These are phyloP conservation scores for Melikaiella ostensackeni DNA, from an alignment of 2,888 invertebrate species.

Conservation along the genomic window DNA sequence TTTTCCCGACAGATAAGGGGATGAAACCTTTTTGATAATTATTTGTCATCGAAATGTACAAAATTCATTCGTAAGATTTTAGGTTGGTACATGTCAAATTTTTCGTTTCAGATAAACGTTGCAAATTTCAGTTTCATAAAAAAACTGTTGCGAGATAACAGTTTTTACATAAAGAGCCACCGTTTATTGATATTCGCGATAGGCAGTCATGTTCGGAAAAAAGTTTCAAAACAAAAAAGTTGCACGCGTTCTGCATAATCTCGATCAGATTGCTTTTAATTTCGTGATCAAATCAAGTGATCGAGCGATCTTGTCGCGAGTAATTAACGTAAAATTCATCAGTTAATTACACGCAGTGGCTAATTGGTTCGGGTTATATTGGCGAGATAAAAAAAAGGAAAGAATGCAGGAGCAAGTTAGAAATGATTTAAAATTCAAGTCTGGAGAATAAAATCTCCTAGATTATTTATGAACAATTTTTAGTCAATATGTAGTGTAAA, in stretches of 20 bases:
- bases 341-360: slow-evolving; percentile 66
- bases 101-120: no score
- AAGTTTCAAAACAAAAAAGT: not conserved
- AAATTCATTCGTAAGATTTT: no score
- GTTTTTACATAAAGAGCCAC: not conserved
- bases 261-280: slow-evolving; percentile 13
- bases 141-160: not conserved
- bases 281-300: slow-evolving; percentile 17
- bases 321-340: slow-evolving; percentile 69
- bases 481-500: no score
- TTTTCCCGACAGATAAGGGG: no score
- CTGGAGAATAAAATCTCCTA: not conserved
- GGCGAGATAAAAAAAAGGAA: not conserved
- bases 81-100: no score
- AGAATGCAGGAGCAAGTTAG: not conserved
- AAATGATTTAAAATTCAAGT: not conserved
- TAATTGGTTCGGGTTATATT: slow-evolving; percentile 55
- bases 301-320: slow-evolving; percentile 58
- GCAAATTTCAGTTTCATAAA: not conserved
- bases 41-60: no score
- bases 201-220: not conserved
- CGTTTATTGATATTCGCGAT: slow-evolving; percentile 3
- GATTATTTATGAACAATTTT: not conserved
- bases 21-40: no score
- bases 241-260: not conserved